Evolutionary conservation across 2,888 invertebrate species (phyloP).

Genomic region (Agrotis segetum): DNA sequence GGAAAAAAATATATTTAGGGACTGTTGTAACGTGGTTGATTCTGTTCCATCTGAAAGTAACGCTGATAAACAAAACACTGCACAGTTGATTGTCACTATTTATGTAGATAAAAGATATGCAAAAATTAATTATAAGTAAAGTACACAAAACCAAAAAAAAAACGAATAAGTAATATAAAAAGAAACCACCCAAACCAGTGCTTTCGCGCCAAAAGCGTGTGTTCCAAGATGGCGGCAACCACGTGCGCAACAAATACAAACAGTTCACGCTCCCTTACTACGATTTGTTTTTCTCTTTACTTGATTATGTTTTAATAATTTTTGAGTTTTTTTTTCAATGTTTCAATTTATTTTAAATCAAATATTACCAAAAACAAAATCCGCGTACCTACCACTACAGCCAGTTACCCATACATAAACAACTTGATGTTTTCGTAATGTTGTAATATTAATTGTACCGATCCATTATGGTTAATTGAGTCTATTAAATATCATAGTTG

Average conservation of each 20-base stretch:
- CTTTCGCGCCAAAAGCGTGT: constrained; percentile 76
- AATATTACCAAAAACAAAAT: background rate
- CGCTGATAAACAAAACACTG: constrained; percentile 4
- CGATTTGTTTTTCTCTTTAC: constrained; percentile 43
- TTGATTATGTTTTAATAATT: constrained; percentile 12
- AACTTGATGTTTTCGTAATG: background rate
- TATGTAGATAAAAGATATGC: background rate
- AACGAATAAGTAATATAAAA: background rate
- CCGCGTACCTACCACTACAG: background rate
- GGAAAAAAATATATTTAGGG: background rate
- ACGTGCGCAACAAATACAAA: constrained; percentile 75
- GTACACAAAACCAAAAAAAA: background rate
- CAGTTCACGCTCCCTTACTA: constrained; percentile 45
- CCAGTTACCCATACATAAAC: no score
- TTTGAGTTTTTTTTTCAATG: background rate
- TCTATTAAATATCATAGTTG: no score
- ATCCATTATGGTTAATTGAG: background rate
- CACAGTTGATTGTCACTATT: background rate
- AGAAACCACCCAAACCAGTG: background rate
- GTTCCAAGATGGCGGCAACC: constrained; percentile 81
- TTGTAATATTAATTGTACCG: background rate
- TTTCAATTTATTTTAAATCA: background rate
- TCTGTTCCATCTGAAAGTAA: constrained; percentile 1
- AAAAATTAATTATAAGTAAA: background rate
- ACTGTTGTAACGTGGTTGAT: background rate